Conservation (phyloP, 1,140 invertebrate species). For the Diploscapter pachys region DNA sequence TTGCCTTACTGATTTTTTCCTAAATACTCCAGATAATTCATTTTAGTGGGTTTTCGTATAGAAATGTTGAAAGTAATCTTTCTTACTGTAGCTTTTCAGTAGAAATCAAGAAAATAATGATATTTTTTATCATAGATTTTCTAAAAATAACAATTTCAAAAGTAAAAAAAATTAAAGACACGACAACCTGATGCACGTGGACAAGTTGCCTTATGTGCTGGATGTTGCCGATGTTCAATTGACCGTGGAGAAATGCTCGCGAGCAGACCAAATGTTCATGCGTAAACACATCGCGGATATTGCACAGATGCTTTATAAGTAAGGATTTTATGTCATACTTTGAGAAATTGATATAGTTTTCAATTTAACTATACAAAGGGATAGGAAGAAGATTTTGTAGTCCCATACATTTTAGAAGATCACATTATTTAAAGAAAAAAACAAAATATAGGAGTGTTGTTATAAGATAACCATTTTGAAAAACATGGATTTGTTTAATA, state of each 20-base stretch:
- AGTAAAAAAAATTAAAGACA: slow-evolving; percentile 37
- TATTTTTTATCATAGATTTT: too few relatives aligned
- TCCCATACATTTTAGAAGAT: not conserved
- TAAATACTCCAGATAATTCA: too few relatives aligned
- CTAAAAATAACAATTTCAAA: too few relatives aligned
- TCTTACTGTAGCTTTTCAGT: too few relatives aligned
- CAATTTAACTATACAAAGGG: not conserved
- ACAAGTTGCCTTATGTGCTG: slow-evolving; percentile 47
- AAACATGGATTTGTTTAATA: not conserved
- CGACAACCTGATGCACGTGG: slow-evolving; percentile 54
- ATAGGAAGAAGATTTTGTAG: not conserved
- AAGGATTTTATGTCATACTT: slow-evolving; percentile 61
- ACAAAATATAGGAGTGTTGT: not conserved
- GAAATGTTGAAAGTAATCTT: too few relatives aligned
- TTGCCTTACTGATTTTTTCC: too few relatives aligned
- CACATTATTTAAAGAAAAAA: not conserved
- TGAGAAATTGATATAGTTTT: not conserved
- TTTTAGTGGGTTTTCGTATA: too few relatives aligned
- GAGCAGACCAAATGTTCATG: slow-evolving; percentile 90
- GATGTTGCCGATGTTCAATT: slow-evolving; percentile 72
- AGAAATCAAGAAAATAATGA: too few relatives aligned
- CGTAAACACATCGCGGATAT: slow-evolving; percentile 85
- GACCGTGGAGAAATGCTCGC: slow-evolving; percentile 72
- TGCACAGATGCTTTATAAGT: slow-evolving; percentile 68
- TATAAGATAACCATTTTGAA: too few relatives aligned